Evolutionary conservation across 2,888 invertebrate species (phyloP), one percentile per base, ranked within the genome.

Genomic region (Disparrhopalites patrizii): DNA sequence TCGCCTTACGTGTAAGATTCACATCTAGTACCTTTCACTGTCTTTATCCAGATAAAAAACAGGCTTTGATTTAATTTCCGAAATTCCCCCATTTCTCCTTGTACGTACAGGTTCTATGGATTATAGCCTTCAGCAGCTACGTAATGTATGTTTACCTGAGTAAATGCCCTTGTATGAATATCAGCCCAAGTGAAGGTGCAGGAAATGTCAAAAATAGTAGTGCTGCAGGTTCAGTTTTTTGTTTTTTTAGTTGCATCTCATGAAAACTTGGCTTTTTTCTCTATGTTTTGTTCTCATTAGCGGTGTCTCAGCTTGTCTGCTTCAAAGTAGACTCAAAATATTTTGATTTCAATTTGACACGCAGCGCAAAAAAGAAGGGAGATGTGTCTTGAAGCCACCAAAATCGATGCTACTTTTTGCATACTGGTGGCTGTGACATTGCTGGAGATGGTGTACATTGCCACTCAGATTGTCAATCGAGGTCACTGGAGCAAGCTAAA

Each of bases 91-190:
- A 36, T 10, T 36, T 36, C 36, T 36, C 15, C n/a, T n/a, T n/a
- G n/a, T n/a, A n/a, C n/a, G n/a, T 40, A 7, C 43, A 43, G 73
- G 36, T 73, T 5, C 56, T 73, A 15, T 73, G 72, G 69, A 68
- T 73, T 8, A 36, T 72, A n/a, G 33, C 68, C 23, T 72, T 70
- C 54, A 68, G 72, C 13, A 70, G 72, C 27, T 73, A 72, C 56
- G 60, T 73, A 31, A 23, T 72, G 13, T 54, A 66, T 28, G 68
- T 73, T 18, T 73, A 72, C 50, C 64, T 72, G 33, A 31, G 70
- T 38, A 70, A 61, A 10, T 73, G 73, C 52, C 73, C 73, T 3
- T 72, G 70, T 52, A 61, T 33, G 63, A 36, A 20, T n/a, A n/a
- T n/a, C n/a, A n/a, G n/a, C n/a, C n/a, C n/a, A n/a, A n/a, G n/a